A percentile compares a stretch with the other conserved stretches of the same genome.
Evolutionary conservation across 2,113 vertebrate species (phyloP).

Genomic region (Ptychochromis oligacanthus): DNA sequence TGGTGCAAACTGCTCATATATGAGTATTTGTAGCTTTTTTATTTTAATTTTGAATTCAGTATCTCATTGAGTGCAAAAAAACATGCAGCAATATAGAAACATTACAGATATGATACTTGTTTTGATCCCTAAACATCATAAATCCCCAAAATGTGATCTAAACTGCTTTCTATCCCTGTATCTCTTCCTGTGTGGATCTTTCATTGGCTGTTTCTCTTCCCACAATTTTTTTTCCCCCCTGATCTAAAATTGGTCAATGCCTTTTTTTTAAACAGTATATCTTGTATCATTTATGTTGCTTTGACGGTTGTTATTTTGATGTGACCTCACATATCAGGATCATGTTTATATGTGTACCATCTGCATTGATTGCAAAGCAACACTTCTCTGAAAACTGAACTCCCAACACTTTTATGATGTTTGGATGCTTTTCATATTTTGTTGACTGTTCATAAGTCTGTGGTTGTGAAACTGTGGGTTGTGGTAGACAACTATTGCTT

Average conservation of each 20-base stretch:
- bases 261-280: background rate
- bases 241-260: background rate
- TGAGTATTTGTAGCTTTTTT: background rate
- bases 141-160: background rate
- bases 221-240: background rate
- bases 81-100: background rate
- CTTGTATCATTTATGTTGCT: background rate
- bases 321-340: slow-evolving; percentile 12
- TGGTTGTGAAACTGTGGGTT: slow-evolving; percentile 50
- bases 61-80: too few species aligned
- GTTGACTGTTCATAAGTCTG: slow-evolving; percentile 53
- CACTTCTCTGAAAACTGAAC: slow-evolving; percentile 30
- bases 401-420: slow-evolving; percentile 29
- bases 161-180: background rate
- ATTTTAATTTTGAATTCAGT: background rate
- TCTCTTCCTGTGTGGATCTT: background rate
- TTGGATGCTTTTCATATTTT: slow-evolving; percentile 61
- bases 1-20: background rate
- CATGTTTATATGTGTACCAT: slow-evolving; percentile 5
- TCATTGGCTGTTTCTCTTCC: background rate
- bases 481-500: slow-evolving; percentile 17
- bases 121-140: background rate
- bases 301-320: slow-evolving; percentile 45
- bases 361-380: slow-evolving; percentile 6
- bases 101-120: background rate